A percentile compares a stretch with the other conserved stretches of the same genome.
phyloP scores from a whole-genome alignment of 1,140 invertebrate genomes.

The Mycetomoellerius zeteki region DNA sequence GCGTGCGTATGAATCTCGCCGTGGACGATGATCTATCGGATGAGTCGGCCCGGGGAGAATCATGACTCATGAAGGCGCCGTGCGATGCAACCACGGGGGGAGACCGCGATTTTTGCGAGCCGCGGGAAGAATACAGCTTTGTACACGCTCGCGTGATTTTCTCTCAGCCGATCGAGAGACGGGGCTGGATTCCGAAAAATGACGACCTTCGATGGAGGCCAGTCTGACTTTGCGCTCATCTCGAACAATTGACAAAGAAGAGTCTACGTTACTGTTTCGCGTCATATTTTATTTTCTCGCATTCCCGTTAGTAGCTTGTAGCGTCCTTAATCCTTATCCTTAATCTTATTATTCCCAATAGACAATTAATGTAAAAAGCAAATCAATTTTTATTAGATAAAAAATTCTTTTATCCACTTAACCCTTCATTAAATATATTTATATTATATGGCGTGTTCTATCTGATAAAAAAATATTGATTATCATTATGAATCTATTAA shows the following conservation, averaged over 20 bases:
- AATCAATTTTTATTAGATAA: background rate
- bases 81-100: slow-evolving; percentile 66
- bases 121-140: slow-evolving; percentile 73
- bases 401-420: background rate
- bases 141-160: slow-evolving; percentile 61
- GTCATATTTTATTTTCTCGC: slow-evolving; percentile 8
- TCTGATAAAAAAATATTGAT: background rate
- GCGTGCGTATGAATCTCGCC: slow-evolving; percentile 80
- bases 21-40: slow-evolving; percentile 82
- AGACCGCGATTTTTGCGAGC: slow-evolving; percentile 69
- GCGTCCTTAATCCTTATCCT: slow-evolving; percentile 17
- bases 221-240: slow-evolving; percentile 15
- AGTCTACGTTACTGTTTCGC: slow-evolving; percentile 1
- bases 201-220: slow-evolving; percentile 33
- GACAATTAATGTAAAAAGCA: background rate
- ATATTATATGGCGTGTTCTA: background rate
- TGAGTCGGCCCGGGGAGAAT: slow-evolving; percentile 72
- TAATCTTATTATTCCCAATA: slow-evolving; percentile 22
- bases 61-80: slow-evolving; percentile 78
- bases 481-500: background rate
- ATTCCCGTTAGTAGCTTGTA: slow-evolving; percentile 19
- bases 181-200: slow-evolving; percentile 43
- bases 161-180: slow-evolving; percentile 40
- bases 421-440: background rate
- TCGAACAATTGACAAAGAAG: slow-evolving; percentile 47